Percentiles rank a stretch among this genome's conserved stretches.
Conservation (phyloP, 2,888 invertebrate species). For the Geotrupes spiniger region DNA sequence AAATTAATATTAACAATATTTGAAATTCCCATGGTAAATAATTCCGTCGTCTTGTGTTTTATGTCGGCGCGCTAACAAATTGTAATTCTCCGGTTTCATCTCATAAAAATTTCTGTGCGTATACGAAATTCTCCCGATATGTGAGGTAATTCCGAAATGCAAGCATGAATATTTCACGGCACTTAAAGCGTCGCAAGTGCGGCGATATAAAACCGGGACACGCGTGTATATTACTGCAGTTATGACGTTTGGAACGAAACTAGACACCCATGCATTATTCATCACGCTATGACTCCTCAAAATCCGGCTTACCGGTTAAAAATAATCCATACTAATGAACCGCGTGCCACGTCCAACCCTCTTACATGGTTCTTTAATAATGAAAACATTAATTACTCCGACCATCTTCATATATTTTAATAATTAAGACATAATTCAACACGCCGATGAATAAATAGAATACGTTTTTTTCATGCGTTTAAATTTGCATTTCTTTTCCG, state of each 20-base stretch:
- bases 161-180: not conserved
- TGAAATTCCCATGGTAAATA: too few species aligned
- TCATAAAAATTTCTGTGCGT: too few species aligned
- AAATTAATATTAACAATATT: too few species aligned
- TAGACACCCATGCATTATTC: constrained; percentile 34
- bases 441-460: constrained; percentile 18
- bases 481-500: not conserved
- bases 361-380: constrained; percentile 22
- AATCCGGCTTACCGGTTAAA: constrained; percentile 34
- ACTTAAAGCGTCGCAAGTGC: not conserved
- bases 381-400: constrained; percentile 22
- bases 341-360: constrained; percentile 23
- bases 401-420: constrained; percentile 20
- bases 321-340: constrained; percentile 27
- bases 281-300: constrained; percentile 37
- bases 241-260: constrained; percentile 15
- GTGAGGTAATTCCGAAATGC: not conserved
- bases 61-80: not conserved
- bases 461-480: not conserved
- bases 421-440: constrained; percentile 26
- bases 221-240: constrained; percentile 16
- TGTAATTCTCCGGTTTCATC: too few species aligned
- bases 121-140: too few species aligned
- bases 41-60: too few species aligned
- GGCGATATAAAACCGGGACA: constrained; percentile 6